These are phyloP conservation scores for Esperia sulphurella DNA, from an alignment of 2,888 invertebrate genomes.

Conservation along the genomic window DNA sequence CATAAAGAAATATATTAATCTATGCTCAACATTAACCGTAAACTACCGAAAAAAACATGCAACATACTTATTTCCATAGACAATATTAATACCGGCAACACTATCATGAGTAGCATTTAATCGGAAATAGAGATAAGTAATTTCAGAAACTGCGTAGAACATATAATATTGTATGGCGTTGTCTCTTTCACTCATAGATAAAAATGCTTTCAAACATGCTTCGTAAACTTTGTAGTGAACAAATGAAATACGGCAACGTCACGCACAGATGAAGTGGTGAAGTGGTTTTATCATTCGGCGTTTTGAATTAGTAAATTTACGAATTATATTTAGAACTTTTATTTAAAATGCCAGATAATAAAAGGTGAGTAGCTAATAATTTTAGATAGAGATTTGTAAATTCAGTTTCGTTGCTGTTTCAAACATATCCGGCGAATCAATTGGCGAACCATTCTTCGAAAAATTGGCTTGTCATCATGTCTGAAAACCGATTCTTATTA, in stretches of 20 bases:
- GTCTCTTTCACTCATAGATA: background rate
- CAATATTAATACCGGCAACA: slow-evolving; percentile 41
- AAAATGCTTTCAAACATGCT: background rate
- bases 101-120: slow-evolving; percentile 5
- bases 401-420: slow-evolving; percentile 7
- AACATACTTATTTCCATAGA: slow-evolving; percentile 29
- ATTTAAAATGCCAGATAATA: slow-evolving; percentile 77
- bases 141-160: background rate
- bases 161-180: background rate
- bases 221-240: slow-evolving; percentile 36
- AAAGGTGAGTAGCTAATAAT: slow-evolving; percentile 59
- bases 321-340: slow-evolving; percentile 53
- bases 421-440: slow-evolving; percentile 22
- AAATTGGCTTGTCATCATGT: slow-evolving; percentile 79
- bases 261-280: slow-evolving; percentile 57
- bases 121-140: background rate
- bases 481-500: slow-evolving; percentile 24
- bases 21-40: no score
- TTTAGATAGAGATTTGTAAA: slow-evolving; percentile 12
- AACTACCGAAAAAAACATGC: background rate
- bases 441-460: slow-evolving; percentile 49
- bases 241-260: slow-evolving; percentile 81
- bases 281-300: slow-evolving; percentile 61
- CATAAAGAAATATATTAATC: no score
- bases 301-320: slow-evolving; percentile 53